Base-by-base conservation (phyloP, 30 jellyfish, hydroid and myxozoan genomes). In the Hydractinia symbiolongicarpus region DNA sequence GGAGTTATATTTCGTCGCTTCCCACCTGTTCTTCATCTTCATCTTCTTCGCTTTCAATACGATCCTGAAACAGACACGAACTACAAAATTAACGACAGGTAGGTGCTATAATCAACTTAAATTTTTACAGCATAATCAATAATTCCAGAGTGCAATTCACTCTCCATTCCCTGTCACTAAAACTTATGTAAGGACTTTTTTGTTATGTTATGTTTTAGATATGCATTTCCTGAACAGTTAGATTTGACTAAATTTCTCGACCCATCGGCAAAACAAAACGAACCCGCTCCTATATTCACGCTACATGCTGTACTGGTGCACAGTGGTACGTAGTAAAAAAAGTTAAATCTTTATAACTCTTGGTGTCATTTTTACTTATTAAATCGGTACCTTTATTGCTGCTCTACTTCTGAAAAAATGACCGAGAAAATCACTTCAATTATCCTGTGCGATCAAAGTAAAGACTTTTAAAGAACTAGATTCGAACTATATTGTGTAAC, bases 1-100 rank as follows among this genome's bases (percentile, higher is more conserved):
- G 97, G 97, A 14, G 97, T 88, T 53, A 79, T 78, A 17, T 94
- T 94, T 85, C 88, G 78, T 60, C 89, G 77, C 10, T 76, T 88
- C 53, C 96, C 99, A 10, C 99, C 99, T 8, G 97, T 94, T 5
- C 82, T 94, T 49, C 99, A 94, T 72, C 79, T 94, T 51, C 99
- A 94, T 83, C 82, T 94, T 72, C 73, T 94, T 21, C 91, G 99
- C 8, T 94, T 94, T 64, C 96, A 86, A 71, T 94, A 88, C 75
- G 97, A 94, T 66, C 97, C 97, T 5, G 87, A 76, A 70, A 81
- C 89, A 40, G 96, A 88, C 64, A 85, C 96, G 6, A 86, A 94
- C 78, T 90, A 84, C 61, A 94, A 94, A 80, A 89, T 94, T 50
- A 88, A 94, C 81, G 99, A 94, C 86, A 83, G 96, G 99, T 88